Conservation (phyloP, 2,888 invertebrate genomes). For the Sarcophaga carnaria region DNA sequence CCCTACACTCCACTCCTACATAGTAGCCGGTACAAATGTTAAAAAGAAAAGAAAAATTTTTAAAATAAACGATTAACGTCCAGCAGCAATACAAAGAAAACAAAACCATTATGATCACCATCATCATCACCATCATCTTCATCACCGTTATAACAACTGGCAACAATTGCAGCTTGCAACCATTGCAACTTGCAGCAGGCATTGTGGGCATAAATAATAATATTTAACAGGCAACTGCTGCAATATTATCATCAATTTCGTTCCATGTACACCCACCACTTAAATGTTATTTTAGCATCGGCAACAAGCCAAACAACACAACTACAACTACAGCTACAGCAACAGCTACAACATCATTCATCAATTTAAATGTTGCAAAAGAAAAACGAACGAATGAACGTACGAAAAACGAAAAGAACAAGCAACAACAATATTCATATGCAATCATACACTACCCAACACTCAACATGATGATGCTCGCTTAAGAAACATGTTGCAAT, state of each 20-base stretch:
- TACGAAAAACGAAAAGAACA: slow-evolving; percentile 32
- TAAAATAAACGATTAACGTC: too few species aligned
- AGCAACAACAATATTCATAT: slow-evolving; percentile 31
- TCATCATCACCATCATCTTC: too few species aligned
- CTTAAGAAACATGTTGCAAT: too few species aligned
- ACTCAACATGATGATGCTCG: slow-evolving; percentile 14
- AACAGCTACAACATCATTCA: slow-evolving; percentile 49
- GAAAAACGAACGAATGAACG: background rate
- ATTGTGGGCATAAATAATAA: background rate
- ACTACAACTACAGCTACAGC: background rate
- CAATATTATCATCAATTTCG: slow-evolving; percentile 49
- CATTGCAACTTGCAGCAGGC: background rate
- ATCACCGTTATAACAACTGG: too few species aligned
- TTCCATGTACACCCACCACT: slow-evolving; percentile 65
- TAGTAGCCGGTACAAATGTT: too few species aligned
- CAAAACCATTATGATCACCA: too few species aligned
- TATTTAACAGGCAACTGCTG: background rate
- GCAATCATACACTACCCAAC: slow-evolving; percentile 14
- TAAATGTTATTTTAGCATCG: slow-evolving; percentile 65
- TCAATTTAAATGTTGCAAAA: slow-evolving; percentile 43
- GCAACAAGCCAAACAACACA: slow-evolving; percentile 19
- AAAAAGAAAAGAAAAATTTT: too few species aligned
- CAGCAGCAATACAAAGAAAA: too few species aligned
- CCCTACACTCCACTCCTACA: too few species aligned
- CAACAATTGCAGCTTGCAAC: too few species aligned